Evolutionary conservation across 2,888 invertebrate species (phyloP).

Genomic region (Orgyia antiqua): DNA sequence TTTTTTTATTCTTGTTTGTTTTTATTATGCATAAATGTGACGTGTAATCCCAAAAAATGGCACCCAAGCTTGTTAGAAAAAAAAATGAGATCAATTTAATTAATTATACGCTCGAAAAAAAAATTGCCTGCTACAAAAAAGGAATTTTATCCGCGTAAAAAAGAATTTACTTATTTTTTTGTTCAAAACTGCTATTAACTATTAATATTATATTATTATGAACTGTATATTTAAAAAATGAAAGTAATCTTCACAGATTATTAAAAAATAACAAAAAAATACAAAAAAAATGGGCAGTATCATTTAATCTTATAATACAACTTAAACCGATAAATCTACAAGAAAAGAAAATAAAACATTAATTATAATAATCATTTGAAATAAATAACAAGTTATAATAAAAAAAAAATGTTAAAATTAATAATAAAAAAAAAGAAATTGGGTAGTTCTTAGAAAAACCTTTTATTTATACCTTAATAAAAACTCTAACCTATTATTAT

Average conservation of each 20-base stretch:
- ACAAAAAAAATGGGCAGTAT: slow-evolving; percentile 70
- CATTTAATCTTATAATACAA: slow-evolving; percentile 69
- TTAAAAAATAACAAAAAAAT: slow-evolving; percentile 40
- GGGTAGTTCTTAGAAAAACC: slow-evolving; percentile 52
- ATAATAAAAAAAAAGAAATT: slow-evolving; percentile 43
- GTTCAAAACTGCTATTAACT: slow-evolving; percentile 55
- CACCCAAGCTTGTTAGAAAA: slow-evolving; percentile 62
- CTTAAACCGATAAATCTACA: slow-evolving; percentile 61
- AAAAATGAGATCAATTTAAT: slow-evolving; percentile 69
- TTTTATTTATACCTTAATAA: slow-evolving; percentile 74
- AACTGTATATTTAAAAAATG: slow-evolving; percentile 27
- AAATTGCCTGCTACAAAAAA: slow-evolving; percentile 63
- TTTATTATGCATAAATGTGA: slow-evolving; percentile 58
- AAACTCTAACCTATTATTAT: slow-evolving; percentile 76
- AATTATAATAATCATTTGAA: slow-evolving; percentile 77
- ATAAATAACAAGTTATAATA: slow-evolving; percentile 76
- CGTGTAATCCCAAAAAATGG: slow-evolving; percentile 49
- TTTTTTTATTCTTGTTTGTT: slow-evolving; percentile 16
- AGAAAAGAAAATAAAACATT: slow-evolving; percentile 61
- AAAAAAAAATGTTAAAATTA: slow-evolving; percentile 73
- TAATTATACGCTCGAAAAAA: slow-evolving; percentile 30
- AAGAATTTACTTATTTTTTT: no score
- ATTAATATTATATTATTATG: slow-evolving; percentile 22
- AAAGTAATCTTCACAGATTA: no score
- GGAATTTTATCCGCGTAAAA: slow-evolving; percentile 51